Evolutionary conservation across 35 echinoderm and acorn worm genomes (phyloP), one percentile per base, ranked within the genome.

Genomic region (Heliocidaris erythrogramma): DNA sequence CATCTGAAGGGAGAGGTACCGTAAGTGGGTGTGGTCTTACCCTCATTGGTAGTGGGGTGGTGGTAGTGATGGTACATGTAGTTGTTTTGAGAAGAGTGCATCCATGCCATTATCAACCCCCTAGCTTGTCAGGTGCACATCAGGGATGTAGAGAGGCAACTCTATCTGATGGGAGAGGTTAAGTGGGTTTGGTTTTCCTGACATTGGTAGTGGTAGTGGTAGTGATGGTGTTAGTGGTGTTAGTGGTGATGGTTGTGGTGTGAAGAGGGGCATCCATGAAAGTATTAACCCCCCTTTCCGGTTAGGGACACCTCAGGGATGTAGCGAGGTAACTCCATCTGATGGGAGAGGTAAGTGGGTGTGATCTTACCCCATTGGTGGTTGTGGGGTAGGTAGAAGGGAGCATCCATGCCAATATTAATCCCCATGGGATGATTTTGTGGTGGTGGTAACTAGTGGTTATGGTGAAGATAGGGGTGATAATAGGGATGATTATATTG

Each of bases 1-100:
- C 96, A 97, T 60, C 95, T 94, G 42, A 99, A 97, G 98, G 98
- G 98, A 88, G 98, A 99, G 96, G 98, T 99, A n/a, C n/a, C n/a
- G n/a, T n/a, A 91, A 96, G 98, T 18, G 17, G 65, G 17, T 7
- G 8, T 78, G 65, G 21, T 18, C 17, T 7, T n/a, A 78, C 2
- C 35, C 65, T 8, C 27, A 29, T 78, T 78, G 4, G 21, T 4
- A 78, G 35, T 42, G 65, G 27, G 27, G 18, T 78, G 21, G 65
- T n/a, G 21, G 65, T 78, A 8, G 27, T 13, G 52, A 4, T n/a
- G 21, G 21, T 56, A 14, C n/a, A n/a, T n/a, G 52, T 56, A 0
- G 52, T 56, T 56, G 52, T 13, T 7, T 10, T 56, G 52, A n/a
- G 0, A 78, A n/a, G 21, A 18, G 8, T 30, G 65, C 17, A 95